phyloP scores from a whole-genome alignment of 2,797 vertebrate species.

The Serranus cabrilla region DNA sequence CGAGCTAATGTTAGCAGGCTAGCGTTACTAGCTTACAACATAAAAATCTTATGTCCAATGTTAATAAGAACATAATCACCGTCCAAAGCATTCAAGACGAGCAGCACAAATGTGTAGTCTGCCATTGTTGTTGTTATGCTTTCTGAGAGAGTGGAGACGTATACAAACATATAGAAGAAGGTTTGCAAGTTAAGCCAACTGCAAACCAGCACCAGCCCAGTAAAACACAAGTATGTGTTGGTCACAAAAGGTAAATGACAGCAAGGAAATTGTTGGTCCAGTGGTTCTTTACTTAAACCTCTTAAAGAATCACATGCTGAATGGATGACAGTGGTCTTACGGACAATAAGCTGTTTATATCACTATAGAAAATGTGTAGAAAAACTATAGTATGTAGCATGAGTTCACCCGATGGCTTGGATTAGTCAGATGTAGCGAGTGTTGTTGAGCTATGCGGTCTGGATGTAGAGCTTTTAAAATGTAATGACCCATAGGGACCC shows the following conservation, averaged over 20 bases:
- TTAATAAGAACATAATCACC: too few species aligned
- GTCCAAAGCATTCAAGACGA: too few species aligned
- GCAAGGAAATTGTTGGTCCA: neutral
- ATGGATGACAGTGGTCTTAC: neutral
- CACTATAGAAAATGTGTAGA: neutral
- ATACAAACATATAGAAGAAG: too few species aligned
- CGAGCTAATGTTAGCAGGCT: too few species aligned
- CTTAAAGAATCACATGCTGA: constrained; percentile 37
- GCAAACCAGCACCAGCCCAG: too few species aligned
- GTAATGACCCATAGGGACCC: neutral
- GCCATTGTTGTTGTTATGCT: too few species aligned
- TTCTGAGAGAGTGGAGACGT: too few species aligned
- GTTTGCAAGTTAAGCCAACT: too few species aligned
- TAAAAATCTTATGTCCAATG: too few species aligned
- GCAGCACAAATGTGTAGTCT: too few species aligned
- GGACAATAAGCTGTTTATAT: constrained; percentile 6
- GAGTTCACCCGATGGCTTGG: neutral
- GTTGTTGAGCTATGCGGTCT: neutral
- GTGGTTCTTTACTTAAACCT: constrained; percentile 9
- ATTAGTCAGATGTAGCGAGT: neutral
- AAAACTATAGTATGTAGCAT: neutral
- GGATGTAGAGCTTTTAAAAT: neutral
- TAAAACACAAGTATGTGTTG: too few species aligned
- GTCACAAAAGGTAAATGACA: neutral
- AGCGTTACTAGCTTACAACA: too few species aligned